phyloP scores from a whole-genome alignment of 2,888 invertebrate species.

The Tetragnatha montana region DNA sequence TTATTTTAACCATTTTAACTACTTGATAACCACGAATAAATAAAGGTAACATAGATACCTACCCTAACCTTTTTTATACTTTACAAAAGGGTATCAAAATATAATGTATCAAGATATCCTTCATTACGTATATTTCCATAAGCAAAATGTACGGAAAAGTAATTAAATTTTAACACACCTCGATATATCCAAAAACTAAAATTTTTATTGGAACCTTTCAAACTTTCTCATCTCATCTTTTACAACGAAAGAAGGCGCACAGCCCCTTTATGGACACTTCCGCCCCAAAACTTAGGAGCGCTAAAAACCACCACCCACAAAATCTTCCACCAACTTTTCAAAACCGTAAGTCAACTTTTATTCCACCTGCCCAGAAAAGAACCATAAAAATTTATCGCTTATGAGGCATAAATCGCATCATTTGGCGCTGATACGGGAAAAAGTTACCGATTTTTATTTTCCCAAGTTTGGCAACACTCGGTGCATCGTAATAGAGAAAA shows the following conservation, averaged over 20 bases:
- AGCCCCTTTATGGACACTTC: background rate
- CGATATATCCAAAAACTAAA: too few species aligned
- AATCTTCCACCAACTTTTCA: constrained; percentile 35
- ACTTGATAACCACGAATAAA: too few species aligned
- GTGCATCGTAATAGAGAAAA: constrained; percentile 6
- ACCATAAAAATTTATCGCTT: constrained; percentile 45
- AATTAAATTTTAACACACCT: too few species aligned
- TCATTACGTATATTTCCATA: too few species aligned
- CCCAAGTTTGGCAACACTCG: constrained; percentile 13
- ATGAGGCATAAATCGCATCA: constrained; percentile 24
- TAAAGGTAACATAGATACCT: too few species aligned
- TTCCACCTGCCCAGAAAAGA: background rate
- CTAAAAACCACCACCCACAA: constrained; percentile 1
- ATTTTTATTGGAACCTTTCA: too few species aligned
- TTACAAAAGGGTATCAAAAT: too few species aligned
- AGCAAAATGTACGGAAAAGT: too few species aligned
- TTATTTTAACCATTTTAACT: too few species aligned
- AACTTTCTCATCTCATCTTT: too few species aligned
- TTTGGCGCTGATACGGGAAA: constrained; percentile 26
- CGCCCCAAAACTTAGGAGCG: background rate
- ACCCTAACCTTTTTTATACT: too few species aligned
- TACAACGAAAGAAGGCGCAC: background rate
- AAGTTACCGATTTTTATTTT: constrained; percentile 37
- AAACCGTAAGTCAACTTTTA: constrained; percentile 35
- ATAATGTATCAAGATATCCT: too few species aligned